Conservation (phyloP, 2,113 vertebrate species). For the Myotis davidii region DNA sequence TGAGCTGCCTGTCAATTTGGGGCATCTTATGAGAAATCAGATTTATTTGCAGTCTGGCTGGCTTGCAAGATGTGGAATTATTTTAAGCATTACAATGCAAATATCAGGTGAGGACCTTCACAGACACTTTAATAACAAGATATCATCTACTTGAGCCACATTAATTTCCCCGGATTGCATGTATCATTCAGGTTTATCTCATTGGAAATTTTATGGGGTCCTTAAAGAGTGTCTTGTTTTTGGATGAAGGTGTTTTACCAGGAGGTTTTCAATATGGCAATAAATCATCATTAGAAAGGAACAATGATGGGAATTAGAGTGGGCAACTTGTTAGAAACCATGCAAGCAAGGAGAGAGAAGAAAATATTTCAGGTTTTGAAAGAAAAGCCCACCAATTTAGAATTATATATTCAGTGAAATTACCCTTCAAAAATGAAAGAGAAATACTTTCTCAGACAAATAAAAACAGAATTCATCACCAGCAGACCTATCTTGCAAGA, state of each 20-base stretch:
- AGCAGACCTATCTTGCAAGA: background rate
- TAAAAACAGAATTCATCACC: background rate
- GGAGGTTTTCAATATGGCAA: background rate
- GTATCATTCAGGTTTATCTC: background rate
- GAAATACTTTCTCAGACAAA: constrained; percentile 27
- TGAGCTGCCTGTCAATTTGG: background rate
- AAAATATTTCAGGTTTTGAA: background rate
- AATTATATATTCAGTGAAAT: background rate
- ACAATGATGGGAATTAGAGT: background rate
- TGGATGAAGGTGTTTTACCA: background rate
- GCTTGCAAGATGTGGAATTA: constrained; percentile 35
- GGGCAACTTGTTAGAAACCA: constrained; percentile 17
- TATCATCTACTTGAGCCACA: background rate
- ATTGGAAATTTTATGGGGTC: background rate
- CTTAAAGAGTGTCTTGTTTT: background rate
- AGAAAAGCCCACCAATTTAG: background rate
- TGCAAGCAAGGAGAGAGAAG: background rate
- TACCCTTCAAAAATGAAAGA: background rate
- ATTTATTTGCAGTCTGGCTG: constrained; percentile 39
- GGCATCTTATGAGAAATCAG: constrained; percentile 11
- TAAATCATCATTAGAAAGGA: background rate
- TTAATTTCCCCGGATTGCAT: constrained; percentile 23
- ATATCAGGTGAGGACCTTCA: constrained; percentile 31
- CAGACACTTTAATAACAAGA: background rate
- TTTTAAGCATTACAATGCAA: constrained; percentile 53